phyloP scores from a whole-genome alignment of 2,888 invertebrate species.

The Thera obeliscata region DNA sequence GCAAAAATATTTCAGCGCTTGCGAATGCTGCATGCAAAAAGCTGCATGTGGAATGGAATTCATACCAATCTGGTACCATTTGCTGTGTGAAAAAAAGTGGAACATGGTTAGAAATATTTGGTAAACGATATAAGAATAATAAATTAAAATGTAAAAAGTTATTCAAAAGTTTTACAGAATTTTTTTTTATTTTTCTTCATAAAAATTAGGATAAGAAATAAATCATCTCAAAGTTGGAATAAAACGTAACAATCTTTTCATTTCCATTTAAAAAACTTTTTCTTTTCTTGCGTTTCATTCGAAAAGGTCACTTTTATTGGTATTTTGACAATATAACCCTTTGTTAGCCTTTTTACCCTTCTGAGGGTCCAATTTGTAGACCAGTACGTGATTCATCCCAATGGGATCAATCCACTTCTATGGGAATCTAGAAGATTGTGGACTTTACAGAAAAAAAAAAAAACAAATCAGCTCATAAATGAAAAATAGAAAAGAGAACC shows the following conservation, averaged over 20 bases:
- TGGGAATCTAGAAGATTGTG: too few species aligned
- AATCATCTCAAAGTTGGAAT: not conserved
- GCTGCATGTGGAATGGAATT: conserved; percentile 14
- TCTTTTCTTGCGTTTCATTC: not conserved
- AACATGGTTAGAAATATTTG: too few species aligned
- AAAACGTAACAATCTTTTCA: not conserved
- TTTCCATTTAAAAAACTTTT: not conserved
- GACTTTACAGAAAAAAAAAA: too few species aligned
- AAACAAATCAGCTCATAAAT: too few species aligned
- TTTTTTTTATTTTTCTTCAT: too few species aligned
- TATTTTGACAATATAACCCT: conserved; percentile 8
- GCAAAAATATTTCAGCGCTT: conserved; percentile 9
- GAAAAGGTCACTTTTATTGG: conserved; percentile 1
- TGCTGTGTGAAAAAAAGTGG: too few species aligned
- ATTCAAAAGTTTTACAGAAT: too few species aligned
- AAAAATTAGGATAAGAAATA: not conserved
- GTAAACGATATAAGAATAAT: too few species aligned
- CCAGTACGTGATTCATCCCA: conserved; percentile 10
- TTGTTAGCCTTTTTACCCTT: conserved; percentile 5
- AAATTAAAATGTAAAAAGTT: too few species aligned
- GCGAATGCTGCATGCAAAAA: not conserved
- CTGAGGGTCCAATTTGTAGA: conserved; percentile 4
- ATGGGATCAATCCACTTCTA: not conserved
- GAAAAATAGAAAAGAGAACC: too few species aligned
- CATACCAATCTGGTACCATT: conserved; percentile 12